These are phyloP conservation scores for Meandrina meandrites DNA, from an alignment of 92 coral and sea anemone genomes.

Conservation along the genomic window DNA sequence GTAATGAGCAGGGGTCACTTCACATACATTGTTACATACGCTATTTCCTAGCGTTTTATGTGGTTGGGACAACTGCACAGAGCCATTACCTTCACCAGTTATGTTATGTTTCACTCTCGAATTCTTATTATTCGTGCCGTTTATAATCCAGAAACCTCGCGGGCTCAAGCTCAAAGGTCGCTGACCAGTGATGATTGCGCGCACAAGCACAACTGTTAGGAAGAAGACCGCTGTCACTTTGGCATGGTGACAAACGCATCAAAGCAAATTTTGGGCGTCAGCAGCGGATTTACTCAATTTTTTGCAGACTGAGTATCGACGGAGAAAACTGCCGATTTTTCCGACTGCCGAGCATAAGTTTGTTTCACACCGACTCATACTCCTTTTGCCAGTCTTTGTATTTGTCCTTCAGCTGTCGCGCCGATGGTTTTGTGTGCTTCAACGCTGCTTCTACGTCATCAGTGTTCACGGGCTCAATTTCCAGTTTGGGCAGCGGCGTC, in stretches of 20 bases:
- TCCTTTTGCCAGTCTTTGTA: constrained; percentile 97
- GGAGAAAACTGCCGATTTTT: neutral
- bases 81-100: too few species aligned
- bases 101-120: too few species aligned
- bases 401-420: constrained; percentile 89
- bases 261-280: too few species aligned
- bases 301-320: neutral
- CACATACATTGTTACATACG: too few species aligned
- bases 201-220: neutral
- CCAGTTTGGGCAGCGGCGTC: constrained; percentile 85
- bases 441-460: constrained; percentile 96
- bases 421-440: constrained; percentile 95
- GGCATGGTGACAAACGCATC: neutral
- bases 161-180: neutral
- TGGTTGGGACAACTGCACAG: too few species aligned
- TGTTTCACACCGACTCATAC: constrained; percentile 76
- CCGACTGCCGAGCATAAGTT: neutral
- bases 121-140: too few species aligned
- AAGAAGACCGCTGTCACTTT: neutral
- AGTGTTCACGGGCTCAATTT: constrained; percentile 90
- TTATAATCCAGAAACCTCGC: too few species aligned
- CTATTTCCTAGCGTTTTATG: too few species aligned
- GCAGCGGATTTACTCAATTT: neutral
- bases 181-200: neutral
- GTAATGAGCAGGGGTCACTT: too few species aligned